Evolutionary conservation across 2,113 vertebrate genomes (phyloP).

Genomic region (Xyliphius kryptos): DNA sequence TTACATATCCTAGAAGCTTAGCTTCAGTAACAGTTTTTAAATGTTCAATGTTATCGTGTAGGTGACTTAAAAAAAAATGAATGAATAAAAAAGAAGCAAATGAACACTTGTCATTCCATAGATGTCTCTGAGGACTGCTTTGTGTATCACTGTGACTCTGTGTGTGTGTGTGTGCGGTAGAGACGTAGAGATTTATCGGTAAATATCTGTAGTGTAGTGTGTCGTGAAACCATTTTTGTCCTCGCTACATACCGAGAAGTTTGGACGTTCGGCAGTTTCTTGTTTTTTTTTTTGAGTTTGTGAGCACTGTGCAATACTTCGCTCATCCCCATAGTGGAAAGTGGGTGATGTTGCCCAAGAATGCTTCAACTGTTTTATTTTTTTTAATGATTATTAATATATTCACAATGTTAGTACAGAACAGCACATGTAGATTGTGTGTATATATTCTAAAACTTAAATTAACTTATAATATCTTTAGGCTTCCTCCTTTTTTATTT

Average conservation of each 20-base stretch:
- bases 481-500: conserved; percentile 48
- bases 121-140: conserved; percentile 89
- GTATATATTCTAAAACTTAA: conserved; percentile 43
- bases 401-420: no score
- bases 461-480: conserved; percentile 46
- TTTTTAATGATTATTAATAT: no score
- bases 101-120: conserved; percentile 94
- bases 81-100: conserved; percentile 51
- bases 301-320: conserved; percentile 91
- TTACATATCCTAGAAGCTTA: conserved; percentile 83
- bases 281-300: no score
- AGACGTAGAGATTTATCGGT: conserved; percentile 90
- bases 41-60: conserved; percentile 94
- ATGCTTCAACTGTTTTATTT: no score
- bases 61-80: conserved; percentile 64
- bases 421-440: conserved; percentile 62
- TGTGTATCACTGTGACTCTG: conserved; percentile 99
- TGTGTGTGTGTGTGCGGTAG: no score
- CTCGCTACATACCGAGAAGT: conserved; percentile 66
- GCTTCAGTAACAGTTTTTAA: conserved; percentile 92
- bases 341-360: no score
- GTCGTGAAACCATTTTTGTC: conserved; percentile 83
- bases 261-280: background rate
- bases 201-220: conserved; percentile 92
- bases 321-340: conserved; percentile 61